A percentile compares a stretch with the other conserved stretches of the same genome.
These are phyloP conservation scores for Nemapogon koenigi DNA, from an alignment of 2,888 invertebrate genomes.

Conservation along the genomic window DNA sequence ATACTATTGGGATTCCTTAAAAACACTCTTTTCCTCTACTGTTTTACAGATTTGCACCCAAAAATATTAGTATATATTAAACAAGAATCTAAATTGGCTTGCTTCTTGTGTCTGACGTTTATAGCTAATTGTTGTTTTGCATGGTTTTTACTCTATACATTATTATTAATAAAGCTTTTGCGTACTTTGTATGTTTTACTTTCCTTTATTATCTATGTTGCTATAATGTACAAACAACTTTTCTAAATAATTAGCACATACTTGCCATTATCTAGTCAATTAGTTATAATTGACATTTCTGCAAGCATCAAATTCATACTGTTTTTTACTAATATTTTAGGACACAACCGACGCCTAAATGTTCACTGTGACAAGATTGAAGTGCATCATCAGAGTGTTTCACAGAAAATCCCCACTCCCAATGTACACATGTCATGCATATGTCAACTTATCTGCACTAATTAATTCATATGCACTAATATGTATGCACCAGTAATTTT, in stretches of 20 bases:
- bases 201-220: not conserved
- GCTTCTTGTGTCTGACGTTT: slow-evolving; percentile 11
- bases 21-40: slow-evolving; percentile 1
- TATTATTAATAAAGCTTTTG: not conserved
- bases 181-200: no score
- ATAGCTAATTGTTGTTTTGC: not conserved
- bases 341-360: slow-evolving; percentile 45
- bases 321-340: slow-evolving; percentile 49
- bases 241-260: slow-evolving; percentile 1
- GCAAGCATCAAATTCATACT: slow-evolving; percentile 13
- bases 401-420: no score
- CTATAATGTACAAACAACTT: not conserved
- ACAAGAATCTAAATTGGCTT: slow-evolving; percentile 10
- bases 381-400: no score
- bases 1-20: no score
- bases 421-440: no score
- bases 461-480: no score
- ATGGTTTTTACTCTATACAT: not conserved
- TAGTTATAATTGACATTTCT: not conserved
- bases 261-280: not conserved
- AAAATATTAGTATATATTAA: slow-evolving; percentile 58
- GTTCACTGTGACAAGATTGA: slow-evolving; percentile 53
- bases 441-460: no score
- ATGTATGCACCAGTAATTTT: no score
- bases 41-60: slow-evolving; percentile 54